These are phyloP conservation scores for Poeciliopsis occidentalis DNA, from an alignment of 2,113 vertebrate genomes.

Conservation along the genomic window DNA sequence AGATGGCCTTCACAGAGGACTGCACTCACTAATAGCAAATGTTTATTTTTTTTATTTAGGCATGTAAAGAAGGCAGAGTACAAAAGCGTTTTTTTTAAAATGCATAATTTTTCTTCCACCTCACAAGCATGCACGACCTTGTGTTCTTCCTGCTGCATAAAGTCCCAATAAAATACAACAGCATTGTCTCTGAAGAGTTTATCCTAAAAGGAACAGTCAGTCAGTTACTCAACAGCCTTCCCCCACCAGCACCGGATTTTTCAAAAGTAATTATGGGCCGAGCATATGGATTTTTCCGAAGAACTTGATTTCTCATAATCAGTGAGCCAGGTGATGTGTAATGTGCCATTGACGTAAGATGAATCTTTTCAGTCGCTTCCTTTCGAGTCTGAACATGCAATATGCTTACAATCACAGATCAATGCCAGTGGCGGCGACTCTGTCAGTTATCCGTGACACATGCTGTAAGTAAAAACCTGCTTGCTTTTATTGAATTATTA, in stretches of 20 bases:
- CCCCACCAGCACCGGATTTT: slow-evolving; percentile 44
- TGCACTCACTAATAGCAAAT: neutral
- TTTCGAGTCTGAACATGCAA: slow-evolving; percentile 62
- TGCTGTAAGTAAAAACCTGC: slow-evolving; percentile 23
- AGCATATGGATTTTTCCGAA: slow-evolving; percentile 72
- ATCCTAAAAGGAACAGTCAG: slow-evolving; percentile 36
- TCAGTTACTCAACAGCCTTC: slow-evolving; percentile 41
- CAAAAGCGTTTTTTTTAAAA: no score
- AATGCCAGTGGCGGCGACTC: slow-evolving; percentile 50
- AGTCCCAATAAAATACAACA: neutral
- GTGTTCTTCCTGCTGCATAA: neutral
- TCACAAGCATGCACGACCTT: neutral
- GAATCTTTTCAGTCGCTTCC: slow-evolving; percentile 63
- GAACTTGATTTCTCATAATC: slow-evolving; percentile 69
- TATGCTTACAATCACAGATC: slow-evolving; percentile 71
- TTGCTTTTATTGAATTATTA: slow-evolving; percentile 10
- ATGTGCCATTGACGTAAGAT: slow-evolving; percentile 69
- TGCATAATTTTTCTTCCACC: no score
- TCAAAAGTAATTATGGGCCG: slow-evolving; percentile 70
- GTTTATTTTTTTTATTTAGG: neutral
- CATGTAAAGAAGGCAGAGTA: neutral
- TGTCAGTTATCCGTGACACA: slow-evolving; percentile 30
- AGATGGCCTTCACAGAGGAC: no score
- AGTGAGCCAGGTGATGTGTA: slow-evolving; percentile 64
- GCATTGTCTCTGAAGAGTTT: slow-evolving; percentile 40